phyloP scores from a whole-genome alignment of 2,113 vertebrate genomes.

The Notechis scutatus region DNA sequence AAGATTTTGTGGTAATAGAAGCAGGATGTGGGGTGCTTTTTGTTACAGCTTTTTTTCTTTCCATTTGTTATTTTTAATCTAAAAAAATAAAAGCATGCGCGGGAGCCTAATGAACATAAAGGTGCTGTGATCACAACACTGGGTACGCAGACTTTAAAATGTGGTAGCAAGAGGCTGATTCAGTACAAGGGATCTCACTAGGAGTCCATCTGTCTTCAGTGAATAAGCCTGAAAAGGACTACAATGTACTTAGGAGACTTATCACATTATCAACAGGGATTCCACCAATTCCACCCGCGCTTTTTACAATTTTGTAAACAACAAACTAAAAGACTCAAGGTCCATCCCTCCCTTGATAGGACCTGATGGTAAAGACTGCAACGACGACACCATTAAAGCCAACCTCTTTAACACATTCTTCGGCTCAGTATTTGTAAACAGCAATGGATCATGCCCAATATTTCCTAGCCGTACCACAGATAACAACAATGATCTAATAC shows the following conservation, averaged over 20 bases:
- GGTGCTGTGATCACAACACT: not conserved
- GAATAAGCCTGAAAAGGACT: not conserved
- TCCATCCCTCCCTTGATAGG: no score
- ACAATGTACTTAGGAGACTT: not conserved
- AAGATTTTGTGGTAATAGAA: not conserved
- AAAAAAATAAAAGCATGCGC: not conserved
- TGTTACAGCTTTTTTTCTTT: not conserved
- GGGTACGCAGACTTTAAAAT: not conserved
- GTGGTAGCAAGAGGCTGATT: not conserved
- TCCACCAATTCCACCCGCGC: no score
- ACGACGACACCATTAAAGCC: no score
- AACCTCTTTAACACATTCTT: no score
- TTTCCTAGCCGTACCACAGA: no score
- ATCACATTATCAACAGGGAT: not conserved
- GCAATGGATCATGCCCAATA: no score
- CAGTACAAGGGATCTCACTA: not conserved
- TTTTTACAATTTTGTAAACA: no score
- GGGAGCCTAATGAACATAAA: not conserved
- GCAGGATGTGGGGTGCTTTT: not conserved
- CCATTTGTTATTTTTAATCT: not conserved
- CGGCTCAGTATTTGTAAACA: no score
- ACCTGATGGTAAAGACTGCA: no score
- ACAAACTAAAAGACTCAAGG: no score
- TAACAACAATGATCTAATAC: no score
- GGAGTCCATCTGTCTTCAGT: not conserved